Evolutionary conservation across 2,113 vertebrate species (phyloP).

Genomic region (Jaculus jaculus): DNA sequence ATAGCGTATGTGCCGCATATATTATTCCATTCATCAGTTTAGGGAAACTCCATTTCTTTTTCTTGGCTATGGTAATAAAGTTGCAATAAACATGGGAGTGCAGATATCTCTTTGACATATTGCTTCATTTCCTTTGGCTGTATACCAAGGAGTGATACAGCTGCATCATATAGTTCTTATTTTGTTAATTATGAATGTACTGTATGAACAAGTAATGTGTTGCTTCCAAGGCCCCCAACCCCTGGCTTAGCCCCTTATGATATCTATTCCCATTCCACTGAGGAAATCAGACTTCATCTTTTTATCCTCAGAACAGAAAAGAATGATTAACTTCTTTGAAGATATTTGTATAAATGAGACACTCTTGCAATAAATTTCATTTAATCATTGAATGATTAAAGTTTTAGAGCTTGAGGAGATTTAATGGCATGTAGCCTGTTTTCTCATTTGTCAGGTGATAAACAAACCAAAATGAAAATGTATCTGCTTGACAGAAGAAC

Average conservation of each 20-base stretch:
- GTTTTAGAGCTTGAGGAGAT: neutral
- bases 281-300: no score
- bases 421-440: neutral
- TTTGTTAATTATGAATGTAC: no score
- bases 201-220: no score
- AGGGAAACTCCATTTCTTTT: neutral
- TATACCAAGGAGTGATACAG: no score
- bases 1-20: no score
- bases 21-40: neutral
- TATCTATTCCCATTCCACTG: no score
- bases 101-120: neutral
- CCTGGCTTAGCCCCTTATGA: no score
- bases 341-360: neutral
- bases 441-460: conserved; percentile 2
- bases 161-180: no score
- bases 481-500: neutral
- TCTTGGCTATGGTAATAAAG: neutral
- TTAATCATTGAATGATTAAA: neutral
- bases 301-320: no score
- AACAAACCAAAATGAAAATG: neutral
- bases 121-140: neutral
- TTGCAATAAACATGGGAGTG: neutral
- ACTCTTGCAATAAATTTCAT: neutral
- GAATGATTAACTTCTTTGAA: neutral
- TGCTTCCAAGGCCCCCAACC: no score